Base-by-base conservation (phyloP, 2,113 vertebrate species). In the Zosterops lateralis region DNA sequence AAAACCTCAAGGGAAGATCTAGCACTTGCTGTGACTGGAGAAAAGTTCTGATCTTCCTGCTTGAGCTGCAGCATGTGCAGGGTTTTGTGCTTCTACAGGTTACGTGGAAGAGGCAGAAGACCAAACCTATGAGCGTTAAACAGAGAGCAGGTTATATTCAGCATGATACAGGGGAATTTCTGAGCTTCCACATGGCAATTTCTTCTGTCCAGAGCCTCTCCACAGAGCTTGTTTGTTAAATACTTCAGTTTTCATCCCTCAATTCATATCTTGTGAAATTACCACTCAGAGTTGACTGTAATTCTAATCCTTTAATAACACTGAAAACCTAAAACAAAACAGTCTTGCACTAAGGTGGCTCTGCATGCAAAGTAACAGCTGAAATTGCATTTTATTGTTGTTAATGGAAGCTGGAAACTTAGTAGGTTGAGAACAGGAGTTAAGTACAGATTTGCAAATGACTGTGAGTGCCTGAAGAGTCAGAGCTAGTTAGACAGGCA, bases 301-400 rank as follows among this genome's bases (percentile, higher is more conserved):
- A 80, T 74, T 67, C 76, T 95, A 93, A 96, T 94, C 87, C 91
- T 81, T 81, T 91, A 89, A 92, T 93, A 89, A 84, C 32, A 81
- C 61, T 42, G 65, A 70, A 91, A 89, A 95, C 65, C 89, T 95
- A 93, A 92, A 92, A 36, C 89, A 95, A 92, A 93, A 89, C 89
- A 74, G 53, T 77, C 73, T 66, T 89, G 38, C 60, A 66, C 73
- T 67, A 7, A 81, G 73, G 72, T 93, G 44, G 66, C 87, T 89
- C 93, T 89, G 87, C 80, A 51, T 89, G 91, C 64, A 89, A 7
- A 84, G 61, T 84, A 90, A 77, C 38, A 71, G 91, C 91, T 95
- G 91, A 89, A 95, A 92, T 84, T 81, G 70, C 77, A 20, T 89
- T 96, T 84, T 80, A 77, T 95, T 89, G 73, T 92, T 67, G 40